These are phyloP conservation scores for Thamnophis sirtalis DNA, from an alignment of 2,113 vertebrate genomes.

Conservation along the genomic window DNA sequence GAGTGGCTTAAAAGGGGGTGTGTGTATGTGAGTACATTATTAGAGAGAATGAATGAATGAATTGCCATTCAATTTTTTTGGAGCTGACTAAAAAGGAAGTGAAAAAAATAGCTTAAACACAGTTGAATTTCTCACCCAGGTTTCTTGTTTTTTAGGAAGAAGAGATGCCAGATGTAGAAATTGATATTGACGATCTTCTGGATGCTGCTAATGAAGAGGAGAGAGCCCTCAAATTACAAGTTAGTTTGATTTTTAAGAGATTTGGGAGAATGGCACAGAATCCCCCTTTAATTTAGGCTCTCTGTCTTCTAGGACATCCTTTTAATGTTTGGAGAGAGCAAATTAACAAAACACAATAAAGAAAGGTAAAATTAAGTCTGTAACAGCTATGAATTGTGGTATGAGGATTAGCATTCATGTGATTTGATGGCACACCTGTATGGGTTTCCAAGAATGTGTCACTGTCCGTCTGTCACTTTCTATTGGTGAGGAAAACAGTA, in stretches of 20 bases:
- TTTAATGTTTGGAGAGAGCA: not conserved
- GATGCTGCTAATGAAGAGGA: constrained; percentile 93
- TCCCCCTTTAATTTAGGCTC: not conserved
- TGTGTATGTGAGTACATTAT: not conserved
- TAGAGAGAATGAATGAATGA: not conserved
- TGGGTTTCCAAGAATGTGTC: not conserved
- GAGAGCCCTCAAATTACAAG: constrained; percentile 90
- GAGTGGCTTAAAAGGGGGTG: not conserved
- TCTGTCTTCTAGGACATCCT: not conserved
- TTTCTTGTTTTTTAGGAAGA: constrained; percentile 79
- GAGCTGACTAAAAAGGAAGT: not conserved
- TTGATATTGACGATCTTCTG: constrained; percentile 94
- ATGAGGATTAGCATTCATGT: not conserved
- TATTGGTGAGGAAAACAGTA: not conserved
- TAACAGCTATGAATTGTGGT: not conserved
- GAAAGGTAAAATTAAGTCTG: not conserved
- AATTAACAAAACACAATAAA: not conserved
- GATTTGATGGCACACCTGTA: not conserved
- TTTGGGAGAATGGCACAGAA: not conserved
- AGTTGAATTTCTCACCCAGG: not conserved
- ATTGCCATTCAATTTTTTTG: constrained; percentile 9
- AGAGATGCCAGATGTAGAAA: constrained; percentile 98
- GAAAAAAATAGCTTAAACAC: constrained; percentile 1
- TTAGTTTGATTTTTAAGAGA: constrained; percentile 52
- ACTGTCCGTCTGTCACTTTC: not conserved